Evolutionary conservation across 2,113 vertebrate species (phyloP), one percentile per base, ranked within the genome.

Genomic region (Cairina moschata): DNA sequence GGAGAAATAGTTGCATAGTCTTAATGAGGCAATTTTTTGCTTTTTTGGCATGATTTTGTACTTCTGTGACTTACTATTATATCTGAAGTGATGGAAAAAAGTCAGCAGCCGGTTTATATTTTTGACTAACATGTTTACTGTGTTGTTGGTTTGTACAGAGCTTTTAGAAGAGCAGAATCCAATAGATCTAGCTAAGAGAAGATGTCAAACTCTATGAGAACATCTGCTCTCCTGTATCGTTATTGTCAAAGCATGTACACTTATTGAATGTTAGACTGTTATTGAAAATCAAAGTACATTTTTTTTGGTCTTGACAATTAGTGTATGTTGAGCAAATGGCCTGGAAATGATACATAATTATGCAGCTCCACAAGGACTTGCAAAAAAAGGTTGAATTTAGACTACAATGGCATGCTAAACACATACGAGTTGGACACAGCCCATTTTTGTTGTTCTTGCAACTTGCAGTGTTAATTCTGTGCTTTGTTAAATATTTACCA

Each of bases 401-500:
- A 80, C 40, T 34, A 68, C 32, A 73, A 63, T 8, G 32, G 26
- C 16, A 75, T 11, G 40, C 82, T 83, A 71, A 92, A 38, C 54
- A 38, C 6, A 0, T 72, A 44, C 69, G n/a, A 92, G 44, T 89
- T 96, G 68, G 86, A 97, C 55, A 48, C 4, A 22, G 91, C 93
- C 59, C 36, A 91, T 75, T 96, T 96, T 78, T 94, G 58, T 77
- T 93, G 36, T 76, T 72, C 65, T 95, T 82, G 86, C 74, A 94
- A 93, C 67, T 80, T 95, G 10, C 56, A 97, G 93, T 15, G 1
- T 92, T 96, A 82, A 91, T 94, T 97, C 92, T 50, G 31, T 82
- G 50, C 62, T 83, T 94, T n/a, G 52, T 52, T 95, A 96, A 96
- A 89, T 96, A 97, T 96, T 96, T 93, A 88, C n/a, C 20, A 84